Evolutionary conservation across 1,140 invertebrate species (phyloP).

Genomic region (Drosophila navojoa): DNA sequence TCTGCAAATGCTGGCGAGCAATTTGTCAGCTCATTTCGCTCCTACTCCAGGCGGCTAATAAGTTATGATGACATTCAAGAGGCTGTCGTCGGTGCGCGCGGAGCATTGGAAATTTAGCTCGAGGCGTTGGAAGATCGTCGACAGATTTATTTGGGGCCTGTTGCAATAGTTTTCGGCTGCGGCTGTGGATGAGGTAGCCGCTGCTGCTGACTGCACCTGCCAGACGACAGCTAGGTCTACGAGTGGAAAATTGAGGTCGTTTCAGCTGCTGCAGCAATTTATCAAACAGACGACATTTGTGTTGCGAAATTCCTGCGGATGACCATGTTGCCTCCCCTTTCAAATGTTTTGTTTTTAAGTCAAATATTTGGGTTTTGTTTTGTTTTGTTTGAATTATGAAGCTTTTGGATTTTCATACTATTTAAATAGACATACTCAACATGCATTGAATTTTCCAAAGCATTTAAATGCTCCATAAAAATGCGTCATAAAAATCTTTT

Average conservation of each 20-base stretch:
- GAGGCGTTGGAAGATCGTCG: constrained; percentile 1
- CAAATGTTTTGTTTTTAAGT: constrained; percentile 18
- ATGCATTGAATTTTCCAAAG: constrained; percentile 4
- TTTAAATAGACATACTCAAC: not conserved
- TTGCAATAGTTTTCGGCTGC: constrained; percentile 59
- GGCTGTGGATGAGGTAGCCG: not conserved
- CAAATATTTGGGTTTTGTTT: constrained; percentile 11
- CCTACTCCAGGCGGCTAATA: constrained; percentile 41
- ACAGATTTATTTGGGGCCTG: constrained; percentile 72
- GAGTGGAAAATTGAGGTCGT: constrained; percentile 56
- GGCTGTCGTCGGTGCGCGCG: constrained; percentile 59
- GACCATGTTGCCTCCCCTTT: not conserved
- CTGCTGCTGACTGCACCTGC: constrained; percentile 55
- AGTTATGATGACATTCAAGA: constrained; percentile 76
- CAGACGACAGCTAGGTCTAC: constrained; percentile 17
- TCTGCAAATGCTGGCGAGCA: constrained; percentile 62
- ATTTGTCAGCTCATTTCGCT: constrained; percentile 76
- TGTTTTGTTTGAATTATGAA: constrained; percentile 15
- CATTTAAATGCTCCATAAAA: constrained; percentile 50
- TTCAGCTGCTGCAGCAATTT: constrained; percentile 52
- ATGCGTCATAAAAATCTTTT: constrained; percentile 46
- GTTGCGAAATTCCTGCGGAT: constrained; percentile 61
- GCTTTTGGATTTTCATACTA: constrained; percentile 13
- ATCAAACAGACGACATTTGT: constrained; percentile 54
- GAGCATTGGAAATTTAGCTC: constrained; percentile 12